Conservation (phyloP, 2,888 invertebrate genomes). For the Troides oblongomaculatus region DNA sequence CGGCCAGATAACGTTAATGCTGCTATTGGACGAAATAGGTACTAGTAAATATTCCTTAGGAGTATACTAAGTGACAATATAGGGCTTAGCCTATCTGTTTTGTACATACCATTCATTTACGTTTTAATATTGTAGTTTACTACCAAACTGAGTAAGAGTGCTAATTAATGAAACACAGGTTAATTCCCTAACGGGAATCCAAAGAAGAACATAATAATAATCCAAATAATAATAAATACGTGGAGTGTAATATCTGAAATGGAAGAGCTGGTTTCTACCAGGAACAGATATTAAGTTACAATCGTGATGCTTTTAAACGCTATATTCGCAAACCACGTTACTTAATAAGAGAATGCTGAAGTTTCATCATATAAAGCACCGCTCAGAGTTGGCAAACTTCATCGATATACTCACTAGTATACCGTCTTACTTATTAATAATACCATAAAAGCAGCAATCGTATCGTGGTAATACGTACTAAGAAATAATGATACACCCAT, state of each 20-base stretch:
- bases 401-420: slow-evolving; percentile 9
- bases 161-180: too few relatives aligned
- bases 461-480: neutral
- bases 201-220: too few relatives aligned
- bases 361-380: slow-evolving; percentile 18
- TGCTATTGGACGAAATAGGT: neutral
- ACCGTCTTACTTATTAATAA: slow-evolving; percentile 12
- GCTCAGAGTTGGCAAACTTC: slow-evolving; percentile 6
- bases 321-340: slow-evolving; percentile 27
- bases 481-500: slow-evolving; percentile 3
- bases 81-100: too few relatives aligned
- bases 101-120: too few relatives aligned
- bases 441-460: too few relatives aligned
- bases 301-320: slow-evolving; percentile 21
- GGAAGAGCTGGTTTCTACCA: slow-evolving; percentile 7
- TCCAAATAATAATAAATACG: too few relatives aligned
- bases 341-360: slow-evolving; percentile 33
- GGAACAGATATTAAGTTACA: slow-evolving; percentile 10
- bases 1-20: slow-evolving; percentile 8
- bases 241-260: neutral
- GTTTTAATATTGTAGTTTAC: too few relatives aligned
- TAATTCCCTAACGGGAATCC: too few relatives aligned
- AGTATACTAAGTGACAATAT: too few relatives aligned
- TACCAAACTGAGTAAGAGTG: too few relatives aligned
- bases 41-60: too few relatives aligned